Base-by-base conservation (phyloP, 2,113 vertebrate genomes). In the Ictidomys tridecemlineatus region DNA sequence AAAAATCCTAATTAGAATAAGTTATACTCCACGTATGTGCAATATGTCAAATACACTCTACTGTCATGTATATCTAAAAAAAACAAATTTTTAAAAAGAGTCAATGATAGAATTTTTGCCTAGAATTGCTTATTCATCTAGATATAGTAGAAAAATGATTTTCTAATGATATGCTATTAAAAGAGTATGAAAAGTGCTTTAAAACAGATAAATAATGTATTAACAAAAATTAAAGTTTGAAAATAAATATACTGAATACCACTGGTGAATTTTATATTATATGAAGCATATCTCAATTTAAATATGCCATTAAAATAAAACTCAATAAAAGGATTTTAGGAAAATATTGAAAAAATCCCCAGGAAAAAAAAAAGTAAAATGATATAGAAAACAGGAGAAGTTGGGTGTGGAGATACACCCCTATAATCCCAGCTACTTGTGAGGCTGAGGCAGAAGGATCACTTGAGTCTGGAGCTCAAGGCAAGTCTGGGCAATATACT, bases 81-180 rank as follows among this genome's bases (percentile, higher is more conserved):
- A 56, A 56, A 6, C 16, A 17, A 56, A 56, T 18, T 56, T 56
- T 56, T 56, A 4, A 18, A 96, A 97, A 96, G 91, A 97, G 89
- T 98, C 94, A 95, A 80, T 85, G 90, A 98, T 39, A 97, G 85
- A 74, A 97, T 95, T 77, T 91, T 94, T 93, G 93, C 95, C 82
- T 87, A 86, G 72, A 80, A 79, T 95, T 85, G 89, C 73, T 93
- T 56, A 97, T 48, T 58, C 95, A 98, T 93, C 88, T 77, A 98
- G 63, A 88, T 93, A 84, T 97, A 94, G 78, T 94, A 97, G 85
- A 78, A 86, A 86, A 91, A 88, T 28, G 13, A 73, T 92, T 56
- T 79, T 73, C 45, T 86, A 85, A 87, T 95, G 56, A 42, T 97
- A 95, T 91, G 13, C 85, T 96, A 6, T 96, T 84, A 53, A 93